These are phyloP conservation scores for Odontothrips loti DNA, from an alignment of 2,888 invertebrate species.

Conservation along the genomic window DNA sequence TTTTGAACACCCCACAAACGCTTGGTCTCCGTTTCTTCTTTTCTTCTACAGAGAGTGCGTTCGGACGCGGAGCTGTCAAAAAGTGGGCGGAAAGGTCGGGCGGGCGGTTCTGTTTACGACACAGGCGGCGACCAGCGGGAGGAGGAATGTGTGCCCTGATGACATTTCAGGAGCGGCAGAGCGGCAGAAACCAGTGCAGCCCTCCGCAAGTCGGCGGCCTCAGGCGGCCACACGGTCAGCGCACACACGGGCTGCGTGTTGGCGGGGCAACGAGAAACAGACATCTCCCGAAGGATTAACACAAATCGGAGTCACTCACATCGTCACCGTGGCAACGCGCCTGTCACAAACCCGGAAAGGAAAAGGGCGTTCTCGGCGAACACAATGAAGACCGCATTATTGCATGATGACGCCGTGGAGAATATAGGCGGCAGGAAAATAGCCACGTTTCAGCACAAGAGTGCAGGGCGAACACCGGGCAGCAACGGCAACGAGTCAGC, in stretches of 20 bases:
- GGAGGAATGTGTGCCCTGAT: constrained; percentile 5
- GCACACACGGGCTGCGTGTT: background rate
- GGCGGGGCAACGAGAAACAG: background rate
- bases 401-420: background rate
- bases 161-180: constrained; percentile 15
- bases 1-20: too few relatives aligned
- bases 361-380: background rate
- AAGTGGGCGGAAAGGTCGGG: background rate
- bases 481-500: too few relatives aligned
- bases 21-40: too few relatives aligned
- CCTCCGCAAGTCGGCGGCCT: background rate
- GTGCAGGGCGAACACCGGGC: too few relatives aligned
- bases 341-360: background rate
- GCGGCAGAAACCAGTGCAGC: background rate
- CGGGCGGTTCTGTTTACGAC: background rate
- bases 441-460: too few relatives aligned
- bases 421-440: too few relatives aligned
- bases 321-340: background rate
- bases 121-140: background rate
- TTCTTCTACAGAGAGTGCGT: too few relatives aligned
- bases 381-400: background rate
- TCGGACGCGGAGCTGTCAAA: too few relatives aligned
- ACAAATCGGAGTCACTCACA: background rate
- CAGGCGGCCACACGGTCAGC: background rate
- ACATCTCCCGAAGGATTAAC: too few relatives aligned